Percentiles rank a stretch among this genome's conserved stretches.
These are phyloP conservation scores for Bombus consobrinus DNA, from an alignment of 1,140 invertebrate genomes.

Conservation along the genomic window DNA sequence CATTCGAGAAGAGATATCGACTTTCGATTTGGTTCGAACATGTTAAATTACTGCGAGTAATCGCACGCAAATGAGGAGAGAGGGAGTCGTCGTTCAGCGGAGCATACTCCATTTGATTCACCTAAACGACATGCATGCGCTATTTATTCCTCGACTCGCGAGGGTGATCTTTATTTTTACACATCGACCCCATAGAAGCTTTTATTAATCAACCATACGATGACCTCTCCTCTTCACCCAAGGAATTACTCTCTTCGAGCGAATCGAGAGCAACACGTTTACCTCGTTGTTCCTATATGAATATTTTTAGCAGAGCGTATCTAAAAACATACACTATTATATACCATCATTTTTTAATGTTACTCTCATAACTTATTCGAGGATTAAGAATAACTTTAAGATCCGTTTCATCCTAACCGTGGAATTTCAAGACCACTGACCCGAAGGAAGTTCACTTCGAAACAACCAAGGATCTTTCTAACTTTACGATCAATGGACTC, in stretches of 20 bases:
- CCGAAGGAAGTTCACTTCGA: not conserved
- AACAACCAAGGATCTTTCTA: not conserved
- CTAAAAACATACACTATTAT: not conserved
- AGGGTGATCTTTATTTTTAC: slow-evolving; percentile 41
- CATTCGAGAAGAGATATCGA: not conserved
- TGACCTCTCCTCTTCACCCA: not conserved
- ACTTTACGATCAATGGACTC: not conserved
- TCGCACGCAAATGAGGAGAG: not conserved
- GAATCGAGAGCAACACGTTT: slow-evolving; percentile 29
- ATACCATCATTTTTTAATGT: too few relatives aligned
- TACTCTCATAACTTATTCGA: not conserved
- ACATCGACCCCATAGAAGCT: not conserved
- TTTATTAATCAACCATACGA: slow-evolving; percentile 12
- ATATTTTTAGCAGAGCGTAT: not conserved
- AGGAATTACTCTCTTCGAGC: slow-evolving; percentile 38
- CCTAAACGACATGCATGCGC: slow-evolving; percentile 8
- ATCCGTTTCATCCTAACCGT: not conserved
- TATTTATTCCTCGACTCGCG: slow-evolving; percentile 3
- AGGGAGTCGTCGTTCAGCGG: not conserved
- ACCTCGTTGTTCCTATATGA: not conserved
- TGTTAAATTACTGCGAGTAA: not conserved
- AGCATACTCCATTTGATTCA: not conserved
- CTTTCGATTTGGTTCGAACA: not conserved
- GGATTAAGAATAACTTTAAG: not conserved
- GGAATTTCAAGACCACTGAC: not conserved